Percentiles rank a stretch among this genome's conserved stretches.
Conservation (phyloP, 2,113 vertebrate genomes). For the Trachemys scripta region DNA sequence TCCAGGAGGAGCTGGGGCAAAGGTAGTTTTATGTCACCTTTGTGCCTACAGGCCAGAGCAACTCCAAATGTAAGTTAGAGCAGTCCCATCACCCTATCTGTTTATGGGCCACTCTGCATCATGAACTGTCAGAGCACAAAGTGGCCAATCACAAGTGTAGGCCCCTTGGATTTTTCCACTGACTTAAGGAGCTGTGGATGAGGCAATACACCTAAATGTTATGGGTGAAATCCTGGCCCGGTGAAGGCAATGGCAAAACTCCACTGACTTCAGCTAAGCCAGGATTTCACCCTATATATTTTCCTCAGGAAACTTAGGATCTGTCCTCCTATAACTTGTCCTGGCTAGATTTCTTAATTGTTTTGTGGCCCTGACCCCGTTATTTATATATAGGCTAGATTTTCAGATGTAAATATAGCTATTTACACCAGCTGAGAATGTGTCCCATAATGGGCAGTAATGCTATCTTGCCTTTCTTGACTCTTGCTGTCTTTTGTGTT, state of each 20-base stretch:
- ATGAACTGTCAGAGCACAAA: not conserved
- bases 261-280: not conserved
- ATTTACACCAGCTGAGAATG: not conserved
- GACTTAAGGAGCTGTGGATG: not conserved
- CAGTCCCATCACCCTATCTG: accelerated
- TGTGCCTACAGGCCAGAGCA: not conserved
- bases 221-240: not conserved
- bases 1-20: not conserved
- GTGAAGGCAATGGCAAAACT: not conserved
- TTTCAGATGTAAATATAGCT: not conserved
- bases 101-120: accelerated
- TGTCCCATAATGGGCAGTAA: not conserved
- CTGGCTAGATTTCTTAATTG: not conserved
- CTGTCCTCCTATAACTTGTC: not conserved
- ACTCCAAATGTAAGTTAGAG: not conserved
- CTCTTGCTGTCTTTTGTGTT: not conserved
- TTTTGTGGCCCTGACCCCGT: not conserved
- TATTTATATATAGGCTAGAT: not conserved
- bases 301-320: not conserved
- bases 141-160: not conserved
- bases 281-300: not conserved
- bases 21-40: not conserved
- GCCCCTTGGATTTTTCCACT: not conserved
- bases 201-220: not conserved
- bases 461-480: not conserved